A percentile compares a stretch with the other conserved stretches of the same genome.
Evolutionary conservation across 2,797 vertebrate species (phyloP).

Genomic region (Acanthornis magna): DNA sequence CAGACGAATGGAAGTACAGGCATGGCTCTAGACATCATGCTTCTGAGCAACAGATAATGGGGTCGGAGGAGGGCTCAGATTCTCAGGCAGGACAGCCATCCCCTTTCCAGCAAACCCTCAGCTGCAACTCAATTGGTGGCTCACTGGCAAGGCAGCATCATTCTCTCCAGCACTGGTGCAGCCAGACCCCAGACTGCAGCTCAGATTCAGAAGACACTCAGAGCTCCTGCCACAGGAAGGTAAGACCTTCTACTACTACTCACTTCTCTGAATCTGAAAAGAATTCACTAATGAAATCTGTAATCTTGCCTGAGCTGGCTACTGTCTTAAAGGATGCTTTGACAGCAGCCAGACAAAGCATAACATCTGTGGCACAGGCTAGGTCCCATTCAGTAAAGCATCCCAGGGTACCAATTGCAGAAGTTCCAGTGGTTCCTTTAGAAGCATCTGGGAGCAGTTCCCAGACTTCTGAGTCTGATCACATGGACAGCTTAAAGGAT

Average conservation of each 20-base stretch:
- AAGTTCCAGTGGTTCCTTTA: slow-evolving; percentile 31
- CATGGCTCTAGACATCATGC: slow-evolving; percentile 50
- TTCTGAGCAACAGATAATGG: slow-evolving; percentile 32
- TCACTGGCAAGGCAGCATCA: slow-evolving; percentile 40
- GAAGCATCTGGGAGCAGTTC: slow-evolving; percentile 18
- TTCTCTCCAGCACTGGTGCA: slow-evolving; percentile 33
- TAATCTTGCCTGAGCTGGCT: slow-evolving; percentile 52
- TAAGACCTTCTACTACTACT: slow-evolving; percentile 53
- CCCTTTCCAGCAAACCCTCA: slow-evolving; percentile 30
- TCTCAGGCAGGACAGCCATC: slow-evolving; percentile 59
- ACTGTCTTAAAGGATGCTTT: slow-evolving; percentile 53
- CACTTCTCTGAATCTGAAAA: slow-evolving; percentile 40
- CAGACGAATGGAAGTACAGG: slow-evolving; percentile 49
- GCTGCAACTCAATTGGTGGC: not conserved
- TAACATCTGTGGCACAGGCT: not conserved
- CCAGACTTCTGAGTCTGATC: not conserved
- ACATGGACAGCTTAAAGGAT: not conserved
- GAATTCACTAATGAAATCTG: slow-evolving; percentile 48
- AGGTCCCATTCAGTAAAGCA: not conserved
- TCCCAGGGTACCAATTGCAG: not conserved
- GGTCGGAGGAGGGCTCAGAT: slow-evolving; percentile 51
- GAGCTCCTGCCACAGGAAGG: slow-evolving; percentile 32
- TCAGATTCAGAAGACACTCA: slow-evolving; percentile 61
- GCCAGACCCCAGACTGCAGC: slow-evolving; percentile 34
- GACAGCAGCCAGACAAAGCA: slow-evolving; percentile 36